Conservation (phyloP, 1,140 invertebrate genomes). For the Mactra quadrangularis region DNA sequence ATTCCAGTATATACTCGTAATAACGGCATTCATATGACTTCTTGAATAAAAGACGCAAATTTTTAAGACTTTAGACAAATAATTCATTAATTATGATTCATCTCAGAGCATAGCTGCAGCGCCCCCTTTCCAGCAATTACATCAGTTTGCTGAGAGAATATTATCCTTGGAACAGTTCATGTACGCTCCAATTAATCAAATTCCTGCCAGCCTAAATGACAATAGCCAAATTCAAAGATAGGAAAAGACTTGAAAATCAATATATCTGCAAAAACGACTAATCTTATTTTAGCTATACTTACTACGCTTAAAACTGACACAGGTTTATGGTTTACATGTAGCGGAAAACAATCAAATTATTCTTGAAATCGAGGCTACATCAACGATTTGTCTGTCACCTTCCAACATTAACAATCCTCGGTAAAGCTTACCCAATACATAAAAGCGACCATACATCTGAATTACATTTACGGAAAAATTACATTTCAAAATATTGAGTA, state of each 20-base stretch:
- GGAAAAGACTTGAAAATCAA: conserved; percentile 54
- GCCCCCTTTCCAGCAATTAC: conserved; percentile 35
- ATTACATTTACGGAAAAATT: conserved; percentile 52
- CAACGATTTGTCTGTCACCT: conserved; percentile 23
- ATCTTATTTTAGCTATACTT: conserved; percentile 39
- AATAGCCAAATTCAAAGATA: conserved; percentile 43
- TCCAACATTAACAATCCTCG: conserved; percentile 12
- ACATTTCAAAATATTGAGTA: conserved; percentile 46
- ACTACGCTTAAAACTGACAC: conserved; percentile 36
- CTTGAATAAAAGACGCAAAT: conserved; percentile 12
- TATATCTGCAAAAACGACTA: conserved; percentile 56
- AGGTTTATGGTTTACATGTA: conserved; percentile 23
- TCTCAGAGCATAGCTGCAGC: not conserved
- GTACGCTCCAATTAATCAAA: conserved; percentile 59
- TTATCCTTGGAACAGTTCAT: conserved; percentile 48
- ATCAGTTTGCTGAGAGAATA: conserved; percentile 41
- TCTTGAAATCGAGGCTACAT: not conserved
- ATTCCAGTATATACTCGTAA: too few relatives aligned
- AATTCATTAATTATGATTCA: conserved; percentile 58
- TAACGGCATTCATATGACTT: conserved; percentile 12
- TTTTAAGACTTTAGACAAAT: conserved; percentile 41
- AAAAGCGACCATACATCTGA: conserved; percentile 57
- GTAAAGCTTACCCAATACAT: conserved; percentile 1
- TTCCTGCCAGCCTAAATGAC: conserved; percentile 51
- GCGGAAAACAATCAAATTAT: conserved; percentile 59